Evolutionary conservation across 2,113 vertebrate species (phyloP), one percentile per base, ranked within the genome.

Genomic region (Charina bottae): DNA sequence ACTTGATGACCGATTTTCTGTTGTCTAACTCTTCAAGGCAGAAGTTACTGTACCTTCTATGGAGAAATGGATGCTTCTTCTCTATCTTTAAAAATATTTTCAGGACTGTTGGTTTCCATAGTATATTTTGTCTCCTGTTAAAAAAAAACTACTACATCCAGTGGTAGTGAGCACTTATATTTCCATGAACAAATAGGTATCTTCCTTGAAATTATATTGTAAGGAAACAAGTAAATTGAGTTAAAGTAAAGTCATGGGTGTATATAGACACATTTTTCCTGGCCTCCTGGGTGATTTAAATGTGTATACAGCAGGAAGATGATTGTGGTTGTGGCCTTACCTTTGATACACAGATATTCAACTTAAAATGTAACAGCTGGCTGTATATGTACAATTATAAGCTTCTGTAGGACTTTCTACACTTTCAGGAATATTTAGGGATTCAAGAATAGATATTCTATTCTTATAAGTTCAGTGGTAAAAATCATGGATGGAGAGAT

Each of bases 151-250:
- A n/a, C 4, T 6, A 2, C 55, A 55, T 59, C 4, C 83, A 90
- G 91, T 78, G 12, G 89, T 49, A 88, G 0, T 37, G 60, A 37
- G 6, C 85, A 92, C 68, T 19, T 24, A 56, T 42, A 91, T 8
- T 11, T 56, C 62, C 26, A 53, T 33, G 5, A 7, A 0, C 9
- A 33, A 91, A 15, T 85, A 21, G 28, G 87, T 68, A 68, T 84
- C 64, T 7, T 92, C 60, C 85, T 78, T 59, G 89, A 91, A 91
- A 37, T 78, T 2, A 0, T 89, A 15, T 93, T 95, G 54, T 88
- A 4, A 24, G 88, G 53, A n/a, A 94, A n/a, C 46, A n/a, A n/a
- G n/a, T n/a, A n/a, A n/a, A n/a, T n/a, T n/a, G n/a, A n/a, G n/a
- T n/a, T n/a, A n/a, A n/a, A n/a, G n/a, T n/a, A n/a, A n/a, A n/a